Base-by-base conservation (phyloP, 2,888 invertebrate genomes). In the Leptopilina myrica region DNA sequence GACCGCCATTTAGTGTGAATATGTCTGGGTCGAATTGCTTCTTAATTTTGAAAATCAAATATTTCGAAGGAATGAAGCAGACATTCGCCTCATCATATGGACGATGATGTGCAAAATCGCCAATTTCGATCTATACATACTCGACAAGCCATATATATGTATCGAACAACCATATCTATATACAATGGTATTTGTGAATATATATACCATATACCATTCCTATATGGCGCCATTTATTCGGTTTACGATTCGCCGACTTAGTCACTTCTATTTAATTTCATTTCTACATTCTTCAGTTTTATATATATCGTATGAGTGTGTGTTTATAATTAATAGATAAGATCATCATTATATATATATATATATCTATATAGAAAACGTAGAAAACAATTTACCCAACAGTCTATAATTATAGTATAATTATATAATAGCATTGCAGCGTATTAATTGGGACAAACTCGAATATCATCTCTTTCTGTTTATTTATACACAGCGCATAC, bases 1-100 rank as follows among this genome's bases (percentile, higher is more conserved):
- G 89, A 89, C 88, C 89, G 89, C 89, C 89, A 90, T 90, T 90
- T 90, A 90, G 90, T 88, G 90, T 90, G 90, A 90, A 90, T 89
- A 89, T 90, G 90, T 90, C 89, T 85, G 84, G 81, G 79, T 78
- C 78, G 77, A 84, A 81, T 85, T 87, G 85, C 85, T 84, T 84
- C 86, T 87, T 88, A 85, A 86, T 87, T 88, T 87, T 88, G 84
- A 88, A 87, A 87, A 88, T 84, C 82, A 84, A 86, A 86, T 84
- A 83, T 85, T 80, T 79, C 84, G 81, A 78, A 81, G 78, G 77
- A 81, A 82, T 79, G 79, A 83, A 49, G 65, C 80, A 77, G 77
- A 77, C 79, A 78, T 73, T 76, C 76, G 69, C 33, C 33, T 33
- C 33, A 33, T 33, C 33, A 33, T 33, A 64, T 77, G 73, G 78